Conservation (phyloP, 2,888 invertebrate genomes). For the Amiota mariae region DNA sequence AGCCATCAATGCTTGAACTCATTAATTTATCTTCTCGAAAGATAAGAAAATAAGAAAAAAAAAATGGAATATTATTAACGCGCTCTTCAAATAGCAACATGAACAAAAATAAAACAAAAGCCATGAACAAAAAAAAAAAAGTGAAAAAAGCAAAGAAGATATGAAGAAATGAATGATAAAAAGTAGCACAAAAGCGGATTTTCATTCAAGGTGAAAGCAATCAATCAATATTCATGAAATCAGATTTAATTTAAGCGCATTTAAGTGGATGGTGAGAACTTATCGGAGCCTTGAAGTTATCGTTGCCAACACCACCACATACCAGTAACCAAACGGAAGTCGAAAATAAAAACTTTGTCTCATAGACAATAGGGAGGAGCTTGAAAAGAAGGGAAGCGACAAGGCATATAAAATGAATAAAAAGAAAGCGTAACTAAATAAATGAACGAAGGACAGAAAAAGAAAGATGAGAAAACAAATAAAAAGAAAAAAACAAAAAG, state of each 20-base stretch:
- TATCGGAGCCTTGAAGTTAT: not conserved
- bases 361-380: not conserved
- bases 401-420: conserved; percentile 2
- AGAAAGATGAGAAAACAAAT: not conserved
- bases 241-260: conserved; percentile 67
- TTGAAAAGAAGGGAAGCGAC: not conserved
- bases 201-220: conserved; percentile 68
- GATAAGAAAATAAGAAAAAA: conserved; percentile 27
- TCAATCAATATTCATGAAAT: conserved; percentile 68
- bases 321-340: not conserved
- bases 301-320: not conserved
- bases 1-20: conserved; percentile 50
- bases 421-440: not conserved
- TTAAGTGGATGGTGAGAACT: conserved; percentile 51
- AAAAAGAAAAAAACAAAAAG: not conserved
- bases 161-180: conserved; percentile 1
- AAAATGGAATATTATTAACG: no score
- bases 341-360: conserved; percentile 1
- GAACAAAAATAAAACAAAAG: conserved; percentile 19
- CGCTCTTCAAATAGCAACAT: conserved; percentile 24
- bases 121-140: conserved; percentile 32
- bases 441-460: not conserved
- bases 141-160: not conserved
- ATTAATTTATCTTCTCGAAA: conserved; percentile 60
- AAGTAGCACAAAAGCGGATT: conserved; percentile 65